These are phyloP conservation scores for Popillia japonica DNA, from an alignment of 1,140 invertebrate genomes.

Conservation along the genomic window DNA sequence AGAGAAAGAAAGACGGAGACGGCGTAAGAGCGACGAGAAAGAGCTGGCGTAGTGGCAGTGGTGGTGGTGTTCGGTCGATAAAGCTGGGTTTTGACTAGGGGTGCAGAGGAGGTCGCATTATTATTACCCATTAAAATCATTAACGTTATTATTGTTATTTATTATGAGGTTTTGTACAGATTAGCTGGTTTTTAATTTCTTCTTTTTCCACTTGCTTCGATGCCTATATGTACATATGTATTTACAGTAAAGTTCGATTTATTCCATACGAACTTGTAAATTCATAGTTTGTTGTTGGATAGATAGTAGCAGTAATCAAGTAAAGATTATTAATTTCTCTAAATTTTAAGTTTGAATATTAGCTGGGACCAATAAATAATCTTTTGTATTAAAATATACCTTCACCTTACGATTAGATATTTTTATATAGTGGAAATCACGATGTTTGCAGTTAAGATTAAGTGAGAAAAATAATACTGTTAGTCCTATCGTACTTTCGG, in stretches of 20 bases:
- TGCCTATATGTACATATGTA: neutral
- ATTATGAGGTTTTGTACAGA: conserved; percentile 11
- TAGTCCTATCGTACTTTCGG: too few relatives aligned
- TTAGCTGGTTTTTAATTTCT: neutral
- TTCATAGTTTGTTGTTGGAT: too few relatives aligned
- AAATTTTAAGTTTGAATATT: too few relatives aligned
- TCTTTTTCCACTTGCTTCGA: neutral
- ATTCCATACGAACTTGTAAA: neutral
- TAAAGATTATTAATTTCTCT: too few relatives aligned
- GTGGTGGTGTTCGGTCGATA: conserved; percentile 30
- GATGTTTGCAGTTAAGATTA: too few relatives aligned
- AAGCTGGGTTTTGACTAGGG: conserved; percentile 32
- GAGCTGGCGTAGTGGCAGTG: conserved; percentile 16
- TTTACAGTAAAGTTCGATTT: neutral
- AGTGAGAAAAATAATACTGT: too few relatives aligned
- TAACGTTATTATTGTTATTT: conserved; percentile 23
- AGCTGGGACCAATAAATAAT: too few relatives aligned
- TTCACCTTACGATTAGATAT: too few relatives aligned
- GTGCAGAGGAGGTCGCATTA: conserved; percentile 32
- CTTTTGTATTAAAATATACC: too few relatives aligned
- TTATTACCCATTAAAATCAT: conserved; percentile 34
- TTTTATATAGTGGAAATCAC: too few relatives aligned
- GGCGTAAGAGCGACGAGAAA: conserved; percentile 14
- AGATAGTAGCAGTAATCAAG: too few relatives aligned
- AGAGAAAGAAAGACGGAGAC: conserved; percentile 5